These are phyloP conservation scores for Geococcyx californianus DNA, from an alignment of 2,113 vertebrate species.

Conservation along the genomic window DNA sequence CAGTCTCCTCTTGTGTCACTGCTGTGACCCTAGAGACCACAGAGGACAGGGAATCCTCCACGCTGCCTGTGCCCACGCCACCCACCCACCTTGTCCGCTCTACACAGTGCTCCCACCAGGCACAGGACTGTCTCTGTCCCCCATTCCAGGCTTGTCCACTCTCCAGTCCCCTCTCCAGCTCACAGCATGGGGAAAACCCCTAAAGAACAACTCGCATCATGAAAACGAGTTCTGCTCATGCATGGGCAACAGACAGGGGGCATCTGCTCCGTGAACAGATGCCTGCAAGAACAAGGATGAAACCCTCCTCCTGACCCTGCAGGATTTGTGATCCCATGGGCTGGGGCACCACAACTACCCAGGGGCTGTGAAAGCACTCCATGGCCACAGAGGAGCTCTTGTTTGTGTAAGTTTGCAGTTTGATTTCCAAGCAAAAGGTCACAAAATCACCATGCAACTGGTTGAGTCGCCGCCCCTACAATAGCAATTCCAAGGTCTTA, in stretches of 20 bases:
- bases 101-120: background rate
- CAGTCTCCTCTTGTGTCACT: background rate
- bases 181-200: background rate
- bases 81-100: background rate
- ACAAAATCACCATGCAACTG: background rate
- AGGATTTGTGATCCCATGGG: background rate
- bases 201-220: fast-evolving
- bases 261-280: background rate
- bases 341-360: background rate
- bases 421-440: slow-evolving; percentile 11
- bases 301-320: background rate
- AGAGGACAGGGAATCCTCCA: background rate
- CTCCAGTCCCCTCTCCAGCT: background rate
- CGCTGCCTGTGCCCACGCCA: background rate
- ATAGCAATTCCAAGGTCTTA: background rate
- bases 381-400: background rate
- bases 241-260: background rate
- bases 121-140: background rate
- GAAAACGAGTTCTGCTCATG: background rate
- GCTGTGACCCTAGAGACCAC: background rate
- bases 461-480: background rate
- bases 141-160: too few relatives aligned
- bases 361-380: background rate
- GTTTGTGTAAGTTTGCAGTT: background rate
- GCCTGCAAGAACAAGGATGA: background rate